Evolutionary conservation across 2,797 vertebrate species (phyloP), one percentile per base, ranked within the genome.

Genomic region (Tapirus indicus): DNA sequence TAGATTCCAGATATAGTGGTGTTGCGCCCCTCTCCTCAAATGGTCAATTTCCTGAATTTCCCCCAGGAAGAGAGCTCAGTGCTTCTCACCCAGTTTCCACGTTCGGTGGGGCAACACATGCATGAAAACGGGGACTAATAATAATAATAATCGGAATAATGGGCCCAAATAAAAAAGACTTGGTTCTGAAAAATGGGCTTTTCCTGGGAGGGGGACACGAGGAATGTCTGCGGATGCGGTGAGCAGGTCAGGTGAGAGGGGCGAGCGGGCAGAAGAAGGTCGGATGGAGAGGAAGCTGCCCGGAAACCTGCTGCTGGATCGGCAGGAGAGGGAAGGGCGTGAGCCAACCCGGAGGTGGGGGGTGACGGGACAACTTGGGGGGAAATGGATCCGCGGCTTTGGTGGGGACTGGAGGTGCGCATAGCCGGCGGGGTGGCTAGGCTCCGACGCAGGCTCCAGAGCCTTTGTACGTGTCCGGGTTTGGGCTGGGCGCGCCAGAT

Each of bases 201-300:
- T 77, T 68, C 75, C 16, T 5, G 58, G n/a, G 44, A 71, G 35
- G 49, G 82, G 54, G 83, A 27, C 23, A 3, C 64, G 29, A 75
- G 47, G 87, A 66, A 47, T 18, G 82, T 68, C 64, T 27, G 25
- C 47, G 29, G 79, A 78, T 4, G 68, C 79, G 86, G 92, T 27
- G 80, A 75, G 69, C 80, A 16, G 83, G 80, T 83, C 94, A 96
- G 95, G 94, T 95, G 97, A 97, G 89, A 52, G 41, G 44, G 41
- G 20, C 11, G 27, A 64, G 71, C 44, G 5, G 13, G 69, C 47
- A 35, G 74, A 52, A 64, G 85, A 54, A 56, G 60, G 87, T 80
- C 44, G 38, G 41, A 32, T 7, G 82, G 14, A 80, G 52, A 84
- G 54, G 47, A 54, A 74, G 68, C 75, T 38, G n/a, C 54, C 91